phyloP scores from a whole-genome alignment of 2,888 invertebrate genomes.

The Opisthograptis luteolata region DNA sequence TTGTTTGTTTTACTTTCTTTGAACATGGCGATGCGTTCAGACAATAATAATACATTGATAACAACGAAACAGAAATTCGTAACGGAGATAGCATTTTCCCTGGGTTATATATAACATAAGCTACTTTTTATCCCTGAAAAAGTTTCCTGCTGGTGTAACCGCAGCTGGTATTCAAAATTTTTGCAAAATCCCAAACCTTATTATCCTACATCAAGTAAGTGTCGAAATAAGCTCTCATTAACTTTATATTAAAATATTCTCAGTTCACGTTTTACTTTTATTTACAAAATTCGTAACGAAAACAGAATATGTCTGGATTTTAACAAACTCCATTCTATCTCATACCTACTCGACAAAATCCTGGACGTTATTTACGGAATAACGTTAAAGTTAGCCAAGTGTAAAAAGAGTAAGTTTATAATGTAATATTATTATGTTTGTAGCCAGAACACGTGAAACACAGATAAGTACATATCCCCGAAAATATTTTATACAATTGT shows the following conservation, averaged over 20 bases:
- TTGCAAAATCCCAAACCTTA: no score
- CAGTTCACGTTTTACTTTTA: constrained; percentile 1
- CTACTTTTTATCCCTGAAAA: no score
- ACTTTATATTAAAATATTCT: constrained; percentile 9
- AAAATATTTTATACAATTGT: no score
- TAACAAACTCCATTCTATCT: neutral
- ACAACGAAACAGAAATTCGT: neutral
- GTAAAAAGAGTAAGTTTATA: constrained; percentile 7
- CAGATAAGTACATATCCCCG: neutral
- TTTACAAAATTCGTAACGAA: constrained; percentile 1
- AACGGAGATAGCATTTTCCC: no score
- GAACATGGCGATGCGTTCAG: no score
- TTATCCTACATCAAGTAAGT: no score
- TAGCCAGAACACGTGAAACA: constrained; percentile 12
- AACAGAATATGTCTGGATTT: constrained; percentile 5
- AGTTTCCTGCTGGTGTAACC: no score
- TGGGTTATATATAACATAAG: no score
- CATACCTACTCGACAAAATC: constrained; percentile 17
- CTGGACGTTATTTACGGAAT: constrained; percentile 19
- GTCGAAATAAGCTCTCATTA: no score
- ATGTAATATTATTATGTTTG: no score
- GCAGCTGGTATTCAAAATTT: no score
- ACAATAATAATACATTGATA: neutral
- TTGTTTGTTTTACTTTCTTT: no score
- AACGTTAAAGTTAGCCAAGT: constrained; percentile 12